Base-by-base conservation (phyloP, 2,797 vertebrate genomes). In the Chrosomus eos region DNA sequence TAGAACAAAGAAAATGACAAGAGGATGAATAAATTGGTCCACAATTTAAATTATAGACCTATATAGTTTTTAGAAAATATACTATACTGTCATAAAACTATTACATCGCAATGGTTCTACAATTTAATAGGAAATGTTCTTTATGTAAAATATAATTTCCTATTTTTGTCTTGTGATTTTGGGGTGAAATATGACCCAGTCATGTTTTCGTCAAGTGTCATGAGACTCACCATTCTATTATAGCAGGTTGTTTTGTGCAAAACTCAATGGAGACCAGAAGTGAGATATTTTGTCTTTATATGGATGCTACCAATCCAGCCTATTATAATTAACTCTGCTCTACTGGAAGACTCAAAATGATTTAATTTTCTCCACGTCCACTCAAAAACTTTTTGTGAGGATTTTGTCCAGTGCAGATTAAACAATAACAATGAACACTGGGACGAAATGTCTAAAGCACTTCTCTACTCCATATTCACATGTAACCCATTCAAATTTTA, bases 311-410 rank as follows among this genome's bases (percentile, higher is more conserved):
- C 90, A 82, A 70, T 82, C 13, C 21, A 76, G 23, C 90, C 89
- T 90, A 90, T 93, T 93, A 93, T 92, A 87, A 90, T 88, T 84
- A 90, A 90, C 88, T 92, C 92, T 95, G 92, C 92, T 94, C 92
- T 94, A 91, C 91, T 93, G 92, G 26, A 45, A 64, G 58, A 64
- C 40, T 28, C 93, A 90, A 91, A 86, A 87, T 80, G 72, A 88
- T 88, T 92, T 36, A 90, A 93, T 91, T 92, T 91, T 26, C 67
- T 87, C 73, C 84, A 77, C 82, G 84, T 80, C 71, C 84, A 90
- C 89, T 88, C 48, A 77, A 62, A 48, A 43, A 48, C 53, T 14
- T 3, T 78, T 67, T 88, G 88, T 87, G 26, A 89, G 88, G 90
- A 89, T 84, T 62, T 62, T 75, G 19, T 38, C 31, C 38, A n/a